Evolutionary conservation across 2,113 vertebrate species (phyloP).

Genomic region (Stictonetta naevosa): DNA sequence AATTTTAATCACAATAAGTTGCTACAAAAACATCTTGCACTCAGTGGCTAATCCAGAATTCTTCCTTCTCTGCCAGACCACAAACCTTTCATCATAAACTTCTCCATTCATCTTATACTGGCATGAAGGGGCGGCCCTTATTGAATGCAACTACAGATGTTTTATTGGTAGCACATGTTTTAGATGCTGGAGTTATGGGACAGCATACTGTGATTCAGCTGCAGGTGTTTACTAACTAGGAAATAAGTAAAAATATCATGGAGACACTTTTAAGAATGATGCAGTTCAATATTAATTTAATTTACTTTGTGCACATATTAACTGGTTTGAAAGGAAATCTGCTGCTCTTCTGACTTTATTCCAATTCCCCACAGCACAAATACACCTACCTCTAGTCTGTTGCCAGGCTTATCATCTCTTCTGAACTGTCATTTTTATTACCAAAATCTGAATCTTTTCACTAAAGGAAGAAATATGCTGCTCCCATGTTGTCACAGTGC

Average conservation of each 20-base stretch:
- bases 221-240: conserved; percentile 57
- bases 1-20: neutral
- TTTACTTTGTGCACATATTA: neutral
- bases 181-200: conserved; percentile 11
- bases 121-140: neutral
- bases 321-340: conserved; percentile 18
- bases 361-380: neutral
- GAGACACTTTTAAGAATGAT: conserved; percentile 8
- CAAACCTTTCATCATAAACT: conserved; percentile 61
- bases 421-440: neutral
- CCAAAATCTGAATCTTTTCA: neutral
- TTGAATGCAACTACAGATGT: conserved; percentile 41
- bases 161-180: conserved; percentile 64
- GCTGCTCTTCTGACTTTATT: neutral
- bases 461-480: rapidly evolving
- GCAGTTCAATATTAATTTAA: conserved; percentile 29
- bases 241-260: conserved; percentile 43
- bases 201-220: conserved; percentile 52
- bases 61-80: conserved; percentile 42
- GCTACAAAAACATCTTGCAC: conserved; percentile 42
- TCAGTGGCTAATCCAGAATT: conserved; percentile 51
- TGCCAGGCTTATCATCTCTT: neutral
- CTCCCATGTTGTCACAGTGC: neutral
- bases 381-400: neutral
- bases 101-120: conserved; percentile 42